A percentile compares a stretch with the other conserved stretches of the same genome.
Conservation (phyloP, 2,797 vertebrate species). For the Decapterus maruadsi region DNA sequence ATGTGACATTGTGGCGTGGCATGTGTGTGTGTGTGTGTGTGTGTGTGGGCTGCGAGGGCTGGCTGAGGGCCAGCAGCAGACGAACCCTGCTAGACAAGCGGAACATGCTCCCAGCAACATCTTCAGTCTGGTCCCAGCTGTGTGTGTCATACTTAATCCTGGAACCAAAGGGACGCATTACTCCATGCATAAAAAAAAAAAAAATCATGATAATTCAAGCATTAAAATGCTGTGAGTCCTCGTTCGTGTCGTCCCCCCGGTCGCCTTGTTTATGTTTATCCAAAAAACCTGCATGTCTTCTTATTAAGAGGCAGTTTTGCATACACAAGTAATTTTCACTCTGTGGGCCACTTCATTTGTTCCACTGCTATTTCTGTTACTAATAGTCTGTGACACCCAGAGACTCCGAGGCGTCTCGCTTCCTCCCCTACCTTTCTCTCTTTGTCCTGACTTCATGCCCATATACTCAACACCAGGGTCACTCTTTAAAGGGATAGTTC, state of each 20-base stretch:
- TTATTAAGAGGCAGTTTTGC: constrained; percentile 66
- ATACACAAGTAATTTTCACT: constrained; percentile 62
- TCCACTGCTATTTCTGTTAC: constrained; percentile 50
- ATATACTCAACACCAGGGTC: constrained; percentile 69
- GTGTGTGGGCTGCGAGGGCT: constrained; percentile 66
- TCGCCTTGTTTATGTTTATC: constrained; percentile 70
- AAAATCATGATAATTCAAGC: constrained; percentile 73
- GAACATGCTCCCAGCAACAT: constrained; percentile 80
- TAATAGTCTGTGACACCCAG: constrained; percentile 46
- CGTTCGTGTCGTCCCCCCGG: constrained; percentile 57
- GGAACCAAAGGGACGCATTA: constrained; percentile 72
- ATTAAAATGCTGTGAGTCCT: constrained; percentile 71
- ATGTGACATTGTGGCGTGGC: constrained; percentile 72
- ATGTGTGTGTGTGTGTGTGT: constrained; percentile 6
- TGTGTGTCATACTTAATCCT: constrained; percentile 80
- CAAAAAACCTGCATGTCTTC: constrained; percentile 53
- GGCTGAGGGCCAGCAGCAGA: constrained; percentile 73
- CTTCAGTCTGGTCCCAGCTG: constrained; percentile 78
- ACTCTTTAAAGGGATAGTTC: background rate
- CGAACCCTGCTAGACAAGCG: constrained; percentile 77
- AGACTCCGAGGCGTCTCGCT: constrained; percentile 48
- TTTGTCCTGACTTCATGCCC: constrained; percentile 48
- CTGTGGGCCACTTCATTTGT: constrained; percentile 62
- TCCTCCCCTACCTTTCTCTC: constrained; percentile 45
- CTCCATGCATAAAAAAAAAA: constrained; percentile 52